Evolutionary conservation across 30 jellyfish, hydroid and myxozoan genomes (phyloP).

Genomic region (Hydractinia echinata): DNA sequence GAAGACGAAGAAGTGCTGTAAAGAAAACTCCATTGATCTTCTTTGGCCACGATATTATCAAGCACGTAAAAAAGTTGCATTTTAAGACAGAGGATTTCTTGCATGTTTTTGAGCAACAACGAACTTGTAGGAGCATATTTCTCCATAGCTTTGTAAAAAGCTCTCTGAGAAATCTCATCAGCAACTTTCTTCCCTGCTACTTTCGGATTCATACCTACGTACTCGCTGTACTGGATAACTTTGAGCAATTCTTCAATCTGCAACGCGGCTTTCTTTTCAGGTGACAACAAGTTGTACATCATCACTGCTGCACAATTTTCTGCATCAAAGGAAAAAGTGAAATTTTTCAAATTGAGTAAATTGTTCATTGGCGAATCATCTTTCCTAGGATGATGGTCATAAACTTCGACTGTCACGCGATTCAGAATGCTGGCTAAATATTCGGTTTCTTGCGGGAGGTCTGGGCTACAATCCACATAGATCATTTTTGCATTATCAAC

Average conservation of each 20-base stretch:
- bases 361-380: conserved; percentile 19
- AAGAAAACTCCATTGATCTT: conserved; percentile 22
- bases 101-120: background rate
- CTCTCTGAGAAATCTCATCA: background rate
- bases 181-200: conserved; percentile 13
- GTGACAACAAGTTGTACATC: conserved; percentile 17
- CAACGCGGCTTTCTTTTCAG: conserved; percentile 1
- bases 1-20: background rate
- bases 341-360: background rate
- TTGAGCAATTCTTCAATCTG: background rate
- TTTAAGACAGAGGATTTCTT: background rate
- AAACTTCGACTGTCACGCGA: background rate
- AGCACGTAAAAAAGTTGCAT: conserved; percentile 21
- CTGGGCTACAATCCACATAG: conserved; percentile 39
- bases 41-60: background rate
- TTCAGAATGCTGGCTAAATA: conserved; percentile 3
- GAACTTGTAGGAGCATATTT: background rate
- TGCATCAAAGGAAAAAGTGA: conserved; percentile 7
- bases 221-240: conserved; percentile 29
- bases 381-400: conserved; percentile 24
- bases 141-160: background rate
- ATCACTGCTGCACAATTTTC: conserved; percentile 22
- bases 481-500: background rate
- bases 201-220: conserved; percentile 7
- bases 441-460: conserved; percentile 13